Evolutionary conservation across 2,797 vertebrate genomes (phyloP).

Genomic region (Bryconaethiops microstoma): DNA sequence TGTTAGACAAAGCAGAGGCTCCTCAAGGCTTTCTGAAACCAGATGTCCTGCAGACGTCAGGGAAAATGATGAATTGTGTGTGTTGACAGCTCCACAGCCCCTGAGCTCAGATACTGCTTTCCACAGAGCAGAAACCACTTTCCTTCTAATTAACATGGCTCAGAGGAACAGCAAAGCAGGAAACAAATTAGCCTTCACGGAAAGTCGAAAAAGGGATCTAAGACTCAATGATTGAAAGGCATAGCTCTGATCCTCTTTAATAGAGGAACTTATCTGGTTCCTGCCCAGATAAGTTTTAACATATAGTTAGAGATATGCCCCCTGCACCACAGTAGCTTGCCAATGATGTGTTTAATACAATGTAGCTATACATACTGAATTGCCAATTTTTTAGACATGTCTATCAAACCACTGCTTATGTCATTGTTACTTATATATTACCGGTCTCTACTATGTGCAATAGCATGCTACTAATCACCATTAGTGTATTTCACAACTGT

Average conservation of each 20-base stretch:
- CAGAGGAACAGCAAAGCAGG: conserved; percentile 18
- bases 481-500: no score
- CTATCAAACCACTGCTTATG: no score
- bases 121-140: conserved; percentile 10
- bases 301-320: neutral
- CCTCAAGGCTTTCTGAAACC: neutral
- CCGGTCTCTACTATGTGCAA: no score
- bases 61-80: conserved; percentile 31
- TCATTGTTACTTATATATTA: no score
- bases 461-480: no score
- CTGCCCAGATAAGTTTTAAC: neutral
- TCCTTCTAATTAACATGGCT: conserved; percentile 32
- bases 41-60: conserved; percentile 1
- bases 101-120: conserved; percentile 6
- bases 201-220: neutral
- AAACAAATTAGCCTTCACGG: conserved; percentile 34
- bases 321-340: neutral
- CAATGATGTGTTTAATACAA: neutral
- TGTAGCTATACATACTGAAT: no score
- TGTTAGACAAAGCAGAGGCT: neutral
- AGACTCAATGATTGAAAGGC: neutral
- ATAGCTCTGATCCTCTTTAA: neutral
- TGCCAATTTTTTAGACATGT: no score
- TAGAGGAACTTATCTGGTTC: neutral
- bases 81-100: neutral